Conservation (phyloP, 2,888 invertebrate species). For the Chalcis sispes region DNA sequence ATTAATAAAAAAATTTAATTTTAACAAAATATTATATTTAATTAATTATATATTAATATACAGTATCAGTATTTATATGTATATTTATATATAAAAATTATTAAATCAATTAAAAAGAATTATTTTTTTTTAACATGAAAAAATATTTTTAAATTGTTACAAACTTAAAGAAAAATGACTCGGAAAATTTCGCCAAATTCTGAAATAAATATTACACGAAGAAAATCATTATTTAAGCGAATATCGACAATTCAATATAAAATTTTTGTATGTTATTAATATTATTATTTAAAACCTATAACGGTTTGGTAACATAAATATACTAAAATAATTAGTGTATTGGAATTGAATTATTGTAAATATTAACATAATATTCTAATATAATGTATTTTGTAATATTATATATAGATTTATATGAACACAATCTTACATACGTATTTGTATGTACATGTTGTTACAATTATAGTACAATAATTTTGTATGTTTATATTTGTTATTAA, state of each 20-base stretch:
- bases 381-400: constrained; percentile 60
- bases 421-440: constrained; percentile 43
- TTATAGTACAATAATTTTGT: constrained; percentile 29
- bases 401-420: constrained; percentile 59
- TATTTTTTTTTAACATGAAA: constrained; percentile 9
- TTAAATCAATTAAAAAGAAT: constrained; percentile 8
- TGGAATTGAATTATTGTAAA: constrained; percentile 58
- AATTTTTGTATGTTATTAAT: constrained; percentile 35
- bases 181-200: no score
- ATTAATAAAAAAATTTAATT: background rate
- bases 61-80: background rate
- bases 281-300: constrained; percentile 37
- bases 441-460: constrained; percentile 50
- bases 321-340: constrained; percentile 39
- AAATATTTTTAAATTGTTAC: no score
- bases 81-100: constrained; percentile 1
- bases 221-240: constrained; percentile 10
- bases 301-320: constrained; percentile 14
- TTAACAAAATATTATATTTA: constrained; percentile 11
- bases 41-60: constrained; percentile 28
- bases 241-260: constrained; percentile 35
- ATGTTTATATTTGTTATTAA: constrained; percentile 48
- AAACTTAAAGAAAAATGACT: no score
- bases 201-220: background rate
- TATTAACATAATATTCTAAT: constrained; percentile 57